Evolutionary conservation across 2,888 invertebrate genomes (phyloP), one percentile per base, ranked within the genome.

Genomic region (Bembecia ichneumoniformis): DNA sequence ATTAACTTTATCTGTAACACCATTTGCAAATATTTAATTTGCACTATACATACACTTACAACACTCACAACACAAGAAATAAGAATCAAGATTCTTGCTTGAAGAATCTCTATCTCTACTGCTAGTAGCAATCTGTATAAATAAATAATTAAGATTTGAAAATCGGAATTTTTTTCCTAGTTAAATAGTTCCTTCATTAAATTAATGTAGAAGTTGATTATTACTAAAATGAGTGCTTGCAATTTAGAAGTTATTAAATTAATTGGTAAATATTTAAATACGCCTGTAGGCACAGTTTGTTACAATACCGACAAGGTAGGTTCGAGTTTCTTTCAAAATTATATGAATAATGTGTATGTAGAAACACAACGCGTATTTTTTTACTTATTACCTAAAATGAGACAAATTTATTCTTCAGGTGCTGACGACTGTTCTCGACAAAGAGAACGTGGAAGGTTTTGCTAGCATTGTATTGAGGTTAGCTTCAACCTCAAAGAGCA

Each of bases 231-330:
- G 79, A 68, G 63, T 51, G 68, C 68, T 14, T 78, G 77, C 55
- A 79, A 65, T 48, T 65, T 82, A 48, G 84, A 84, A 55, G 77
- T 78, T 2, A 64, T 90, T 28, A 84, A 86, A 60, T 74, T 82
- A 59, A 68, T 90, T 46, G 89, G 89, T 46, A 87, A 84, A 60
- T 90, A 89, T 63, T 73, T 89, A 47, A 84, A 87, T 51, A 79
- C 86, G 9, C 65, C 84, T 43, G 75, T 87, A 3, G 90, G 90
- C 11, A 77, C 84, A 55, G 58, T 90, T 45, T 79, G 86, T 52
- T 82, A 87, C 46, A 90, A 88, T 65, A 86, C 88, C 1, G 90
- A 90, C 54, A 89, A 88, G 76, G 86, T 86, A 67, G 47, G 40
- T 46, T 16, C 35, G n/a, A 40, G 7, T 5, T 13, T 9, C 5